These are phyloP conservation scores for Procambarus clarkii DNA, from an alignment of 1,140 invertebrate genomes.

Conservation along the genomic window DNA sequence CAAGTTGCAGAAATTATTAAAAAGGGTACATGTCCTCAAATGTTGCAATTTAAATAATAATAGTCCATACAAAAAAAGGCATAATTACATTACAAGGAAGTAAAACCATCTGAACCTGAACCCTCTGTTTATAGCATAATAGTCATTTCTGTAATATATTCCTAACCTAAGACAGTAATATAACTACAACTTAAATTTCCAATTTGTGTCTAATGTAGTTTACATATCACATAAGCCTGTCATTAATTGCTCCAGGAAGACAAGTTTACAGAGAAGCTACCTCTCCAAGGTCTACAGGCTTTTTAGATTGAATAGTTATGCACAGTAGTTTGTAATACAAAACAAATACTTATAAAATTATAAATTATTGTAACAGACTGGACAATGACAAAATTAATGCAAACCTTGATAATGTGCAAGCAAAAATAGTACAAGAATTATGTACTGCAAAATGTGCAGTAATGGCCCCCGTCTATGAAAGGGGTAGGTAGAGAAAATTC, in stretches of 20 bases:
- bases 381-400: not conserved
- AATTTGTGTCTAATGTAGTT: not conserved
- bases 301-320: not conserved
- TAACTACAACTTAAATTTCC: not conserved
- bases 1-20: no score
- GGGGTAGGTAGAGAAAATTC: no score
- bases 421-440: not conserved
- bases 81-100: no score
- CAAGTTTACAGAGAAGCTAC: not conserved
- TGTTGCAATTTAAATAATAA: no score
- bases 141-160: not conserved
- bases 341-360: not conserved
- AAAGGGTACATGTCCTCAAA: not conserved
- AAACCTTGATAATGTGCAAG: not conserved
- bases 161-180: not conserved
- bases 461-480: no score
- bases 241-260: not conserved
- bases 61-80: no score
- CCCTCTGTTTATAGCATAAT: no score
- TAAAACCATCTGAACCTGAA: no score
- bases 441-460: not conserved
- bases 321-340: not conserved
- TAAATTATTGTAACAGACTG: not conserved
- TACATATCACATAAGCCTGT: not conserved
- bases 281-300: not conserved